Evolutionary conservation across 2,888 invertebrate genomes (phyloP).

Genomic region (Diaphora mendica): DNA sequence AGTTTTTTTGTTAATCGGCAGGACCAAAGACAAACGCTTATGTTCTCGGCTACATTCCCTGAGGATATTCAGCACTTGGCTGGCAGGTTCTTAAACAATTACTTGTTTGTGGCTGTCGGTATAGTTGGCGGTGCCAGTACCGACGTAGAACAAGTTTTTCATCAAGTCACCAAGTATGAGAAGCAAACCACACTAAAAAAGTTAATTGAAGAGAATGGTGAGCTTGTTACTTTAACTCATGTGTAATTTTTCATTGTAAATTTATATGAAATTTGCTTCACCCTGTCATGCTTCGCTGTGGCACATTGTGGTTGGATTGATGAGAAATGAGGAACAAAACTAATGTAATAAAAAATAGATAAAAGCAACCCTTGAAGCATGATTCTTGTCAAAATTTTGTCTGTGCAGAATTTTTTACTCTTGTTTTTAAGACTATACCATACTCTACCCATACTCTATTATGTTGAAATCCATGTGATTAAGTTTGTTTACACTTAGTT

Average conservation of each 20-base stretch:
- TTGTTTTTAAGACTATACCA: background rate
- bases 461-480: too few species aligned
- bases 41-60: constrained; percentile 99
- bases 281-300: too few species aligned
- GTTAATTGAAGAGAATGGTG: constrained; percentile 87
- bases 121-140: constrained; percentile 96
- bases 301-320: too few species aligned
- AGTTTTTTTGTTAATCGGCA: constrained; percentile 51
- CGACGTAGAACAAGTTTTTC: constrained; percentile 94
- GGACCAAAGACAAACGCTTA: constrained; percentile 96
- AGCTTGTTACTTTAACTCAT: constrained; percentile 38
- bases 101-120: constrained; percentile 96
- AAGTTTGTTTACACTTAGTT: background rate
- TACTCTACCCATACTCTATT: too few species aligned
- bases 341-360: too few species aligned
- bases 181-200: constrained; percentile 92
- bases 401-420: too few species aligned
- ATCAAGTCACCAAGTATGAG: constrained; percentile 89
- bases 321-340: too few species aligned
- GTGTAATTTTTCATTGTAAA: background rate
- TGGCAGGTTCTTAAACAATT: constrained; percentile 90
- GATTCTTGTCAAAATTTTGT: too few species aligned
- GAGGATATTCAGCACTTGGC: constrained; percentile 97
- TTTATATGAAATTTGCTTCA: background rate
- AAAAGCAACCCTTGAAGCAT: too few species aligned